phyloP scores from a whole-genome alignment of 2,797 vertebrate genomes.

The Sparus aurata region DNA sequence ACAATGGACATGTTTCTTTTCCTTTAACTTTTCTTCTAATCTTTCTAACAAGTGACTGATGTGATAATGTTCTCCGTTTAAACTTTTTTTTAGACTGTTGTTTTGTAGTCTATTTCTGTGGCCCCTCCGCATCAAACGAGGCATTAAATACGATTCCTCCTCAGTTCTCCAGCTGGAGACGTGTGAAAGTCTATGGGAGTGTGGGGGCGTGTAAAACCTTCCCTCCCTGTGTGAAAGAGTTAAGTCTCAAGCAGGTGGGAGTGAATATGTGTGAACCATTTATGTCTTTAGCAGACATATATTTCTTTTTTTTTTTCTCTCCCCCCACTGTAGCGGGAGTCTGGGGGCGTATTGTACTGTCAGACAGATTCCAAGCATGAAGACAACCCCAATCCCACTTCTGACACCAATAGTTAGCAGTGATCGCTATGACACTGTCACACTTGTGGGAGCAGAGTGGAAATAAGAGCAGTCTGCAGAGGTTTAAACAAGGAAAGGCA shows the following conservation, averaged over 20 bases:
- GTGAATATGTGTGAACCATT: constrained; percentile 85
- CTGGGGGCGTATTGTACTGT: constrained; percentile 83
- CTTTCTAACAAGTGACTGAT: constrained; percentile 66
- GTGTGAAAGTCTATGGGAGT: constrained; percentile 85
- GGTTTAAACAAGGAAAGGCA: constrained; percentile 53
- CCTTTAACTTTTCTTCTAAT: constrained; percentile 65
- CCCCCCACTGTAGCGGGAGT: constrained; percentile 69
- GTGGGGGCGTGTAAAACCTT: constrained; percentile 83
- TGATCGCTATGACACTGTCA: constrained; percentile 77
- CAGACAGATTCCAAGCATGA: constrained; percentile 83
- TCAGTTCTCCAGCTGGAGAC: constrained; percentile 83
- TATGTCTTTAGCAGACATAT: constrained; percentile 84
- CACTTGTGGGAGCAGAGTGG: constrained; percentile 68
- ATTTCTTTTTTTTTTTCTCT: constrained; percentile 54
- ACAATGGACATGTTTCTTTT: constrained; percentile 49
- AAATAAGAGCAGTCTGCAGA: constrained; percentile 62
- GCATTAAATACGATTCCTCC: constrained; percentile 84
- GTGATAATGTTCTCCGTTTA: constrained; percentile 57
- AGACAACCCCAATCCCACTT: constrained; percentile 79
- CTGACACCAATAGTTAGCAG: constrained; percentile 80
- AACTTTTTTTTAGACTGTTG: constrained; percentile 72
- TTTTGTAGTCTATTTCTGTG: constrained; percentile 79
- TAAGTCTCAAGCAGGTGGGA: constrained; percentile 87
- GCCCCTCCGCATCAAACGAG: constrained; percentile 78
- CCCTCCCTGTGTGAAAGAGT: constrained; percentile 83